Base-by-base conservation (phyloP, 2,113 vertebrate species). In the Gorsachius goisagi region DNA sequence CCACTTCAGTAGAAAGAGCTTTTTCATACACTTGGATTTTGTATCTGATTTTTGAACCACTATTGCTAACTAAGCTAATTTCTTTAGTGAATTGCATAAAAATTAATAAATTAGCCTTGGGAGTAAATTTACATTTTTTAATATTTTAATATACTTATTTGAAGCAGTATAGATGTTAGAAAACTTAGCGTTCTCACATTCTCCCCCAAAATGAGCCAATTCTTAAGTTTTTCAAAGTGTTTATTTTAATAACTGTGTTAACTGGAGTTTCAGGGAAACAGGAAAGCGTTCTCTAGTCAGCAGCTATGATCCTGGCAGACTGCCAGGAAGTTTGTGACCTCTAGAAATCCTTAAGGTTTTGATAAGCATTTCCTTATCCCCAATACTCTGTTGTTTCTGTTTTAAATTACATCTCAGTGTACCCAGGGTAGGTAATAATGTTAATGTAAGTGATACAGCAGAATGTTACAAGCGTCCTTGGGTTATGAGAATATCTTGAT, bases 391-490 rank as follows among this genome's bases (percentile, higher is more conserved):
- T n/a, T 83, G 58, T 91, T 89, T 84, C 88, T 67, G 72, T 92
- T 88, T 67, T 60, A 95, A 97, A 95, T 96, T 96, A 93, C 26
- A 27, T 86, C 59, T 89, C 74, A 58, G 16, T 2, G 8, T 89
- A 93, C 77, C 66, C 53, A 74, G 68, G 45, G 80, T 71, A 84
- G 77, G 76, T 90, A 76, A 79, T 87, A 93, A 87, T 69, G 88
- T 60, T 96, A 95, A 67, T 67, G 79, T 85, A 90, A 97, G 62
- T 56, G 81, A 91, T 77, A 89, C 37, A 94, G 88, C 84, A 98
- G 89, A 95, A 37, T 90, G 76, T 88, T 83, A 90, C 71, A 92
- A 87, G 58, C 74, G 94, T 96, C 58, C 72, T 86, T 87, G 83
- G 76, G 75, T 96, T 75, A 95, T 86, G 69, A 62, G 67, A 92